These are phyloP conservation scores for Micoletzkya japonica DNA, from an alignment of 2,888 invertebrate species.

Conservation along the genomic window DNA sequence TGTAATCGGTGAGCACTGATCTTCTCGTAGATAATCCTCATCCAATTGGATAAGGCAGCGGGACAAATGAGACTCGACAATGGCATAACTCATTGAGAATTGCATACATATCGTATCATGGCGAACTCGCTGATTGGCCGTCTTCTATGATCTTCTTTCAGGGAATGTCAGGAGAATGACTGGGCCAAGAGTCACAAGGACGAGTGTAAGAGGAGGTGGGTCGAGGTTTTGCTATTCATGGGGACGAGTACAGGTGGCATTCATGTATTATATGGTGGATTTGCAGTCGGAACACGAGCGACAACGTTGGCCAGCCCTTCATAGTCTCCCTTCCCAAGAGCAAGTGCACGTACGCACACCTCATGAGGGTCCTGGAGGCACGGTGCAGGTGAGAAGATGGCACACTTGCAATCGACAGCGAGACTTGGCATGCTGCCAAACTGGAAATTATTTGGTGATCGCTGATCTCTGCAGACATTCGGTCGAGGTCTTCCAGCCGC, in stretches of 20 bases:
- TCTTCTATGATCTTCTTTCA: conserved; percentile 46
- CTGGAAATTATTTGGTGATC: not conserved
- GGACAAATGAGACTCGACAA: no score
- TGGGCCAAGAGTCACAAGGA: conserved; percentile 63
- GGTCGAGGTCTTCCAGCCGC: conserved; percentile 67
- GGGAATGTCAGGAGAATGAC: conserved; percentile 66
- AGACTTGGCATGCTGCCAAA: no score
- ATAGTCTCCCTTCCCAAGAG: conserved; percentile 67
- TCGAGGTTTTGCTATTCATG: no score
- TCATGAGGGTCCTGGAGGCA: conserved; percentile 66
- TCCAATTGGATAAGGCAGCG: not conserved
- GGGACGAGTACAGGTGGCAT: no score
- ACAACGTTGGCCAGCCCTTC: conserved; percentile 66
- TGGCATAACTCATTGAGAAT: not conserved
- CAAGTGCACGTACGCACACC: conserved; percentile 65
- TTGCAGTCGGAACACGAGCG: conserved; percentile 35
- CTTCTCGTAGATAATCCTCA: not conserved
- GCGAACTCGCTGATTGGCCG: not conserved
- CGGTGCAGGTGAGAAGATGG: conserved; percentile 64
- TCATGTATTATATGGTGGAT: no score
- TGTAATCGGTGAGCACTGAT: conserved; percentile 65
- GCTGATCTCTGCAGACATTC: conserved; percentile 64
- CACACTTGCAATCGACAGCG: no score
- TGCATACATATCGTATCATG: not conserved
- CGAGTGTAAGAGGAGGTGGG: conserved; percentile 38